These are phyloP conservation scores for Macropis europaea DNA, from an alignment of 2,888 invertebrate species.

Conservation along the genomic window DNA sequence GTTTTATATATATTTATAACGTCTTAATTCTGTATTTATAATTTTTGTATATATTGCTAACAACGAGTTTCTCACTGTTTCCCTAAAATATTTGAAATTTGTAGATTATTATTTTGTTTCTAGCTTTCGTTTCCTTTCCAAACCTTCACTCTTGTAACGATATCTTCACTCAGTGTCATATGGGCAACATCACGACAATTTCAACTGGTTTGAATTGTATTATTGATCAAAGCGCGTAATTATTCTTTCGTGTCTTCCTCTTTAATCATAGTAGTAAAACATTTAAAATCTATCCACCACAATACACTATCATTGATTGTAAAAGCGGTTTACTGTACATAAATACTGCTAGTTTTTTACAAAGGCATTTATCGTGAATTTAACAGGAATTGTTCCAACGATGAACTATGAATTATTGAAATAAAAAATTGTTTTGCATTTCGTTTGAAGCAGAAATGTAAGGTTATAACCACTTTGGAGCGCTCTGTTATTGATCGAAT, in stretches of 20 bases:
- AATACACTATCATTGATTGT: background rate
- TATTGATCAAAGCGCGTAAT: slow-evolving; percentile 9
- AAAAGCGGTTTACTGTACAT: no score
- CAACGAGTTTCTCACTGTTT: no score
- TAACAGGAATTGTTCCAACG: background rate
- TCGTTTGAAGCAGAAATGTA: background rate
- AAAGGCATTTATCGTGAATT: background rate
- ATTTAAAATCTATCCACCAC: background rate
- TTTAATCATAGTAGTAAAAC: slow-evolving; percentile 5
- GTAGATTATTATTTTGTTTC: no score
- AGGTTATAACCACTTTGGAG: background rate
- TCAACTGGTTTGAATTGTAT: slow-evolving; percentile 7
- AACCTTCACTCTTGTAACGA: no score
- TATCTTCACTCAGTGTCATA: no score
- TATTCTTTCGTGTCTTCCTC: background rate
- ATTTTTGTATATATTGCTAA: no score
- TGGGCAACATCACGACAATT: background rate
- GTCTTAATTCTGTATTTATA: no score
- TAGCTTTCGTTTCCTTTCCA: no score
- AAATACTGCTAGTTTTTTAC: background rate
- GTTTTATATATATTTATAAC: no score
- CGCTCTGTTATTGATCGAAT: background rate
- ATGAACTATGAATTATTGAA: background rate
- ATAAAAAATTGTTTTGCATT: background rate
- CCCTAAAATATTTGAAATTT: no score